Conservation (phyloP, 2,888 invertebrate species). For the Pemphredon lugubris region DNA sequence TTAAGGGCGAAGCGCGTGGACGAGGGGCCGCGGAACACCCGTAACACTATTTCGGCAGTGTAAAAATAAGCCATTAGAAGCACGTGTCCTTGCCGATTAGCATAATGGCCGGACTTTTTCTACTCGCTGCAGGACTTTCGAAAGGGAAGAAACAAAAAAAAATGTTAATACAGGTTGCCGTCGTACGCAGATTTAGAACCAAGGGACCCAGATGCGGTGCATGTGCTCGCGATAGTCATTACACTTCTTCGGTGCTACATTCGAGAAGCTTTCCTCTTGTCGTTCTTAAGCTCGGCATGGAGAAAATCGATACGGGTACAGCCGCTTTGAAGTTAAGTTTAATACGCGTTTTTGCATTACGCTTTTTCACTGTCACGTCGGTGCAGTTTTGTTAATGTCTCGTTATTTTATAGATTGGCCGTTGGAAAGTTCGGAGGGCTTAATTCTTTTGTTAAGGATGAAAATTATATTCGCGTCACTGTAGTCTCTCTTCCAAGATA, state of each 20-base stretch:
- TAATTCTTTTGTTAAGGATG: too few species aligned
- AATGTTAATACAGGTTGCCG: conserved; percentile 69
- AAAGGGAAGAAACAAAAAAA: too few species aligned
- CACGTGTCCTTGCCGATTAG: conserved; percentile 77
- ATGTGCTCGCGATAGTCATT: conserved; percentile 63
- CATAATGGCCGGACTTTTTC: conserved; percentile 73
- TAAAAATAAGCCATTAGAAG: conserved; percentile 76
- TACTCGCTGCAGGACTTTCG: conserved; percentile 46
- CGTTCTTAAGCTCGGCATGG: too few species aligned
- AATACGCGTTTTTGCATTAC: too few species aligned
- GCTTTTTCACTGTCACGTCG: too few species aligned
- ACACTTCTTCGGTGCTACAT: conserved; percentile 51
- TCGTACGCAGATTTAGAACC: conserved; percentile 60
- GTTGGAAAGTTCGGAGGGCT: too few species aligned
- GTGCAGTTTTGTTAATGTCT: too few species aligned
- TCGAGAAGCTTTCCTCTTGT: neutral
- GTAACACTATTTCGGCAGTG: conserved; percentile 62
- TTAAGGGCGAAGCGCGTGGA: neutral
- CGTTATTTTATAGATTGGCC: too few species aligned
- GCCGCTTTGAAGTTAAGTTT: too few species aligned
- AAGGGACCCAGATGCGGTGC: conserved; percentile 62
- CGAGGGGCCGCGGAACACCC: conserved; percentile 14
- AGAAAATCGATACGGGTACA: too few species aligned
- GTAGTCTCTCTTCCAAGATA: too few species aligned
- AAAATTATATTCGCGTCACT: too few species aligned